Evolutionary conservation across 1,140 invertebrate species (phyloP), one percentile per base, ranked within the genome.

Genomic region (Dryas iulia): DNA sequence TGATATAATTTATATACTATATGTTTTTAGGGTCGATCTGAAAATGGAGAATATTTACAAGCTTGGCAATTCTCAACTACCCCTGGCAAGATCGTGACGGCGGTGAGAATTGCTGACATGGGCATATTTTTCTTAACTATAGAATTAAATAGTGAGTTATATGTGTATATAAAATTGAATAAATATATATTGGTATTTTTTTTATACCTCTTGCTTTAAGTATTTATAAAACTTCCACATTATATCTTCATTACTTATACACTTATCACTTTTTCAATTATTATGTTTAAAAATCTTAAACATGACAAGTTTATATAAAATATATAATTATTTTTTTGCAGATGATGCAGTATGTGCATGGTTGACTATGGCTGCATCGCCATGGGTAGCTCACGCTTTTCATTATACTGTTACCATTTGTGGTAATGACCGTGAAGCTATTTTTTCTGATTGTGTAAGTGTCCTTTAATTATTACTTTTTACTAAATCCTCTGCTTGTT

Each of bases 71-170:
- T 91, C 60, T 78, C 85, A 24, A 87, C 89, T 60, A 74, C 69
- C 24, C 81, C 85, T 59, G 86, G 86, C 33, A 85, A 84, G 69
- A 76, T 89, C 66, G 87, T 87, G 26, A 89, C 83, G 67, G 87
- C 89, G 28, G 78, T 91, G 5, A 71, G 86, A 64, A 77, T 91
- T 28, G 71, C 83, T 59, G 84, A 91, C 63, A 89, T 91, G 89
- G 89, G 89, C 31, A 72, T 89, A 69, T 91, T 87, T 73, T 91
- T 91, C 63, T 66, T 91, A 74, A 78, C 86, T 72, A 89, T 91
- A 74, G 87, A 91, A 80, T 86, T 89, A 59, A 79, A 33, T 59
- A 66, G 89, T 91, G 80, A 85, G 85, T 79, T 4, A 52, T 52
- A 62, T 61, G 11, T 2, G 21, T 35, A 21, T 60, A 39, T 39